A percentile compares a stretch with the other conserved stretches of the same genome.
phyloP scores from a whole-genome alignment of 2,797 vertebrate species.

The Todus mexicanus region DNA sequence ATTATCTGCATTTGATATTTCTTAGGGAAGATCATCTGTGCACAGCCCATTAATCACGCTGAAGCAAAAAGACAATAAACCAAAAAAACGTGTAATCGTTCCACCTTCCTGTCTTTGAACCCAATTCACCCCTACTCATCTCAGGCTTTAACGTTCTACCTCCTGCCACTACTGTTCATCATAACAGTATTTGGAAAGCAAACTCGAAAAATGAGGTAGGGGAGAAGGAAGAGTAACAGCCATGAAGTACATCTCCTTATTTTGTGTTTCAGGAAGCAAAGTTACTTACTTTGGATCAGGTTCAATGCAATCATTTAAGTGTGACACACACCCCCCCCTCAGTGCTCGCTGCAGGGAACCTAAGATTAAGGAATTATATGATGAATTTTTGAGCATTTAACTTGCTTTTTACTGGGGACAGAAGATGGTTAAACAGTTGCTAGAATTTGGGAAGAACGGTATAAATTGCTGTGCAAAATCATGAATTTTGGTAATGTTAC shows the following conservation, averaged over 20 bases:
- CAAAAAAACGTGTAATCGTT: not conserved
- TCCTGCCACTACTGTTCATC: not conserved
- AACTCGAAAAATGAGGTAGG: not conserved
- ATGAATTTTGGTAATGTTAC: conserved; percentile 29
- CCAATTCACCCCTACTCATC: not conserved
- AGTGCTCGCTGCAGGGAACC: not conserved
- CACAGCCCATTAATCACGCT: not conserved
- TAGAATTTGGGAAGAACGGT: not conserved
- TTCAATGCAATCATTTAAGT: not conserved
- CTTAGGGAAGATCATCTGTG: not conserved
- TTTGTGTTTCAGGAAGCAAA: not conserved
- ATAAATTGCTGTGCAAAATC: conserved; percentile 2
- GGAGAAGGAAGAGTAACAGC: not conserved
- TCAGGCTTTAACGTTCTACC: not conserved
- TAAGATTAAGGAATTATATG: not conserved
- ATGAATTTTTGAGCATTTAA: not conserved
- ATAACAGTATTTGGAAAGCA: not conserved
- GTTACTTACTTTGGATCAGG: conserved; percentile 24
- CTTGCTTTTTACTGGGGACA: not conserved
- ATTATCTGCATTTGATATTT: not conserved
- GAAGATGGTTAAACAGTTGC: not conserved
- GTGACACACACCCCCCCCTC: not conserved
- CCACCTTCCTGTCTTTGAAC: not conserved
- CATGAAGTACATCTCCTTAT: not conserved
- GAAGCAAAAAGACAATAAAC: not conserved